Conservation (phyloP, 2,797 vertebrate genomes). For the Taeniopygia guttata region DNA sequence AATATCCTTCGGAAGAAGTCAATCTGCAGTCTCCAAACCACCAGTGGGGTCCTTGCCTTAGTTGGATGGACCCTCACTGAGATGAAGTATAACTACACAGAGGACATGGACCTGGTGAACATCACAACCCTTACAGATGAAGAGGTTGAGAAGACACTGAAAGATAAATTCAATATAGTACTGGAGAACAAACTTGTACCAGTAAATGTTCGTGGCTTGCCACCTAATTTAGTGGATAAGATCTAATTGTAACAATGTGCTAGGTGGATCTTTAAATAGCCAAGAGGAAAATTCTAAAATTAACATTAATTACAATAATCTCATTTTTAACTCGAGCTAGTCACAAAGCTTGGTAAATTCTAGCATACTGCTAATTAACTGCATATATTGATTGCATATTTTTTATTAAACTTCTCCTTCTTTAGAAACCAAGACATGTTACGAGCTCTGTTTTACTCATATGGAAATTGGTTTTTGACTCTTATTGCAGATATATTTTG, state of each 20-base stretch:
- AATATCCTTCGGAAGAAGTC: constrained; percentile 82
- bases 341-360: not conserved
- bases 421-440: not conserved
- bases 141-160: constrained; percentile 78
- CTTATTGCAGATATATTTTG: not conserved
- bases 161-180: constrained; percentile 77
- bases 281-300: not conserved
- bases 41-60: constrained; percentile 75
- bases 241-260: not conserved
- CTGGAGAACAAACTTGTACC: constrained; percentile 77
- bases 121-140: constrained; percentile 77
- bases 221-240: constrained; percentile 51
- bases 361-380: not conserved
- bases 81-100: constrained; percentile 76
- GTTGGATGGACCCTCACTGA: constrained; percentile 82
- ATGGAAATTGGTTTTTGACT: not conserved
- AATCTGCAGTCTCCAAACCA: constrained; percentile 83
- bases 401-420: not conserved
- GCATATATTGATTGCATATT: rapidly evolving
- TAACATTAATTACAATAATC: not conserved
- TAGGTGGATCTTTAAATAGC: not conserved
- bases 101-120: constrained; percentile 77
- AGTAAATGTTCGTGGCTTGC: constrained; percentile 53
- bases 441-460: not conserved
- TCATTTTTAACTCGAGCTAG: not conserved